phyloP scores from a whole-genome alignment of 1,140 invertebrate genomes.

The Palaemon carinicauda region DNA sequence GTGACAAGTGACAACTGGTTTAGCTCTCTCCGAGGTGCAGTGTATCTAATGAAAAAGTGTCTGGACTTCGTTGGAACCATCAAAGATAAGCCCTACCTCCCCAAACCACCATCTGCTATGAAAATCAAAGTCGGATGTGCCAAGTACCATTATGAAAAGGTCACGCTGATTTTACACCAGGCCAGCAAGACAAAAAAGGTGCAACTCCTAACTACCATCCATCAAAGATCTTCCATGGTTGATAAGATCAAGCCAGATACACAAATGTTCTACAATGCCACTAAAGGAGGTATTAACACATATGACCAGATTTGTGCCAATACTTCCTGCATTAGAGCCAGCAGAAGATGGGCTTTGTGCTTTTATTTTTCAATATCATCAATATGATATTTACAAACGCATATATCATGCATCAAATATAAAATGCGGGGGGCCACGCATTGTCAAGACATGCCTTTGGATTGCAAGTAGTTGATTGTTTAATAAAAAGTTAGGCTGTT shows the following conservation, averaged over 20 bases:
- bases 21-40: too few species aligned
- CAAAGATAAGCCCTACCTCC: not conserved
- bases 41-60: too few species aligned
- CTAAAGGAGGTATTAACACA: not conserved
- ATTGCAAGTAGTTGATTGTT: not conserved
- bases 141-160: not conserved
- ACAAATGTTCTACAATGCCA: not conserved
- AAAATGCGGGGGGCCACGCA: not conserved
- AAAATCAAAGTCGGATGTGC: not conserved
- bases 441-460: slow-evolving; percentile 3
- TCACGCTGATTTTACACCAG: not conserved
- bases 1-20: too few species aligned
- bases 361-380: not conserved
- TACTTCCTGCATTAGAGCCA: not conserved
- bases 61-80: too few species aligned
- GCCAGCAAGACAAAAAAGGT: not conserved
- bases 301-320: slow-evolving; percentile 14
- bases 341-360: not conserved
- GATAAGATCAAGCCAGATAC: not conserved
- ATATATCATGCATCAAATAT: not conserved
- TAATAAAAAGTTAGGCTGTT: too few species aligned
- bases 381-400: not conserved
- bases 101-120: not conserved
- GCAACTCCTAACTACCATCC: slow-evolving; percentile 17
- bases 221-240: not conserved